Evolutionary conservation across 64 coral and sea anemone genomes (phyloP).

Genomic region (Pocillopora damicornis): DNA sequence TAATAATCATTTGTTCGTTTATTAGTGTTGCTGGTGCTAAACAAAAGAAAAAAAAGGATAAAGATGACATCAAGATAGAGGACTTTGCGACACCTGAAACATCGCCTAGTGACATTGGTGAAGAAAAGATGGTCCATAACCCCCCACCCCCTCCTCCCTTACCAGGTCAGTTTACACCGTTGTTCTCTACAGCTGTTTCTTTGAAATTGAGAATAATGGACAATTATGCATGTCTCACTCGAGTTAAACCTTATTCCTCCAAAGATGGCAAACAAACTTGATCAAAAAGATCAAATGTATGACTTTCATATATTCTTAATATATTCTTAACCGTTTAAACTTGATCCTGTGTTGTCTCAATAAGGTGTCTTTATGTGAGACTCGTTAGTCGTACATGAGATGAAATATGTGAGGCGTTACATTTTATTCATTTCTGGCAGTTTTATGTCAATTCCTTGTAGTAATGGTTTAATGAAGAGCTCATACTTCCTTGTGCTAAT

Average conservation of each 20-base stretch:
- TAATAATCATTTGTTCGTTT: not conserved
- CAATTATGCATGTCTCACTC: not conserved
- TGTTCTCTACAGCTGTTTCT: not conserved
- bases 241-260: not conserved
- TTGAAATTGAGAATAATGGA: not conserved
- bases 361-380: too few species aligned
- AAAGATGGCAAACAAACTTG: too few species aligned
- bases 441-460: too few species aligned
- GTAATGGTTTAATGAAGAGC: too few species aligned
- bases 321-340: too few species aligned
- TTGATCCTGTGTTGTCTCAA: too few species aligned
- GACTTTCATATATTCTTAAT: too few species aligned
- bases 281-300: too few species aligned
- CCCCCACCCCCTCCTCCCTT: constrained; percentile 5
- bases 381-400: too few species aligned
- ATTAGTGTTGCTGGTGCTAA: not conserved
- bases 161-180: not conserved
- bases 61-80: constrained; percentile 23
- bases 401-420: too few species aligned
- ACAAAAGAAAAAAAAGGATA: constrained; percentile 33
- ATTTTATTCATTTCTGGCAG: not conserved
- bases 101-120: not conserved
- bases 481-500: not conserved
- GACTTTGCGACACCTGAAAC: not conserved
- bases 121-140: constrained; percentile 10